Evolutionary conservation across 2,797 vertebrate species (phyloP).

Genomic region (Limosa lapponica): DNA sequence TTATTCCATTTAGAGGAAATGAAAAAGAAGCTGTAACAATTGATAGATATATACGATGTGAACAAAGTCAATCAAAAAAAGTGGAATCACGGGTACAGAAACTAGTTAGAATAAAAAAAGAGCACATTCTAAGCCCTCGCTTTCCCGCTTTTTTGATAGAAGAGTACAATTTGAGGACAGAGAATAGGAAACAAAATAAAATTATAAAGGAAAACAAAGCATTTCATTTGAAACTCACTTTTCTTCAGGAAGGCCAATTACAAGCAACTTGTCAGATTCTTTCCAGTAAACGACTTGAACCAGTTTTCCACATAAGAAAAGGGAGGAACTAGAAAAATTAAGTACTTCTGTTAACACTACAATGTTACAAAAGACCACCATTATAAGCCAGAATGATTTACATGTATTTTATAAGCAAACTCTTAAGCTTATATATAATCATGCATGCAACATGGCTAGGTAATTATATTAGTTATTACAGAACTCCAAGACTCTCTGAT

Average conservation of each 20-base stretch:
- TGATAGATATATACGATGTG: background rate
- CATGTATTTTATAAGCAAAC: background rate
- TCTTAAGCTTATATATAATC: background rate
- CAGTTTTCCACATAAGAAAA: conserved; percentile 88
- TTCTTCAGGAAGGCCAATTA: conserved; percentile 92
- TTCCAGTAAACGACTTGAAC: conserved; percentile 96
- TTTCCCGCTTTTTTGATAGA: background rate
- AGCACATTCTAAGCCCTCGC: background rate
- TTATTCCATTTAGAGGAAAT: background rate
- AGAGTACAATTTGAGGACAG: background rate
- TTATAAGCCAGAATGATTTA: background rate
- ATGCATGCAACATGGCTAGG: background rate
- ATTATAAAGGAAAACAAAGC: background rate
- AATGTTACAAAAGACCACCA: background rate
- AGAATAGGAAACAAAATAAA: background rate
- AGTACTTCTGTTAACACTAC: background rate
- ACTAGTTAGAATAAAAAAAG: background rate
- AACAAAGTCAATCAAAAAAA: background rate
- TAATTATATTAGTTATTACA: background rate
- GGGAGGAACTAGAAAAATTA: conserved; percentile 85
- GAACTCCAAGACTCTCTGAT: background rate
- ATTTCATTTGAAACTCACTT: conserved; percentile 80
- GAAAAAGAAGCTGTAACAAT: background rate
- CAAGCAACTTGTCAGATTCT: conserved; percentile 87
- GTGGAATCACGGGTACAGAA: background rate